These are phyloP conservation scores for Panurus biarmicus DNA, from an alignment of 2,113 vertebrate genomes.

Conservation along the genomic window DNA sequence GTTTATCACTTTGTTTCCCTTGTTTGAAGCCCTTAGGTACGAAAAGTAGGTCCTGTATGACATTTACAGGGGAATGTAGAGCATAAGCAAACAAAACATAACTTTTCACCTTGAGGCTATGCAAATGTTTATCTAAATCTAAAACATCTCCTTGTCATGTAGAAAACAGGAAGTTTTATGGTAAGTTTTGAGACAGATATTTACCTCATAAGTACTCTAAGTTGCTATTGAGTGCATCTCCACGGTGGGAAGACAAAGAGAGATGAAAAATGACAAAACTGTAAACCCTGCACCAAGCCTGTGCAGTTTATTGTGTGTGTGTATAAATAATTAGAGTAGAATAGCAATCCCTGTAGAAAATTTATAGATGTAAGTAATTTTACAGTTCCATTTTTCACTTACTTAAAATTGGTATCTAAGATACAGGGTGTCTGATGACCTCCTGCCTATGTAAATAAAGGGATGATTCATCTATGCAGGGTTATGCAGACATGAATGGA, in stretches of 20 bases:
- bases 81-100: background rate
- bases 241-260: background rate
- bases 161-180: background rate
- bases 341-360: background rate
- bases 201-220: background rate
- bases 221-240: background rate
- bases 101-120: background rate
- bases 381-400: background rate
- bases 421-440: background rate
- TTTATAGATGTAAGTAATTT: background rate
- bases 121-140: background rate
- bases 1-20: background rate
- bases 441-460: background rate
- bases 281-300: background rate
- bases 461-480: background rate
- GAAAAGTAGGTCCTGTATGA: background rate
- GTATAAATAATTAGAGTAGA: background rate
- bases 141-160: background rate
- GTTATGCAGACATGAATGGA: background rate
- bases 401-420: background rate
- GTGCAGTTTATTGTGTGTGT: background rate
- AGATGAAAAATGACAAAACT: background rate
- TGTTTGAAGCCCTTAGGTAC: background rate
- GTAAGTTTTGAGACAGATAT: background rate
- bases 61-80: background rate